A percentile compares a stretch with the other conserved stretches of the same genome.
phyloP scores from a whole-genome alignment of 2,888 invertebrate genomes.

The Frankliniella fusca region DNA sequence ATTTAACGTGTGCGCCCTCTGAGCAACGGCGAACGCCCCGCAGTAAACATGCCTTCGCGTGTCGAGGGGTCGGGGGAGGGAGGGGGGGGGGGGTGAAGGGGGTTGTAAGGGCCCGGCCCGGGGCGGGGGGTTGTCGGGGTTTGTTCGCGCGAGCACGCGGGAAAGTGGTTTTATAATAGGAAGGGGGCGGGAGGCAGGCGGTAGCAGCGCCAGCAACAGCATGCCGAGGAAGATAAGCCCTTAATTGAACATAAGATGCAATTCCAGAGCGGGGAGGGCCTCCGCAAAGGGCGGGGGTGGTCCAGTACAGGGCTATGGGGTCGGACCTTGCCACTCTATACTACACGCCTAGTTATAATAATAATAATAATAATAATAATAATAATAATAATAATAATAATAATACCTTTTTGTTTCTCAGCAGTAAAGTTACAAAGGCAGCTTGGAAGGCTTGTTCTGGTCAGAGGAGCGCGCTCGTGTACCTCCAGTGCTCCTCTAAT shows the following conservation, averaged over 20 bases:
- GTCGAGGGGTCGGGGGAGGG: neutral
- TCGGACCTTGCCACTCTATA: no score
- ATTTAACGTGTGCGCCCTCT: constrained; percentile 8
- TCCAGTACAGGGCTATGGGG: neutral
- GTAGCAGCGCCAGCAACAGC: neutral
- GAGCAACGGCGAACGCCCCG: neutral
- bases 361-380: no score
- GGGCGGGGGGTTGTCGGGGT: no score
- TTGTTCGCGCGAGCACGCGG: neutral
- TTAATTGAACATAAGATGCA: constrained; percentile 26
- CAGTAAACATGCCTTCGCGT: neutral
- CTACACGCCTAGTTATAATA: no score
- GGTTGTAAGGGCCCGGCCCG: no score
- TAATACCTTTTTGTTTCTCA: no score
- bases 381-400: no score
- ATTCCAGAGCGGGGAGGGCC: constrained; percentile 15
- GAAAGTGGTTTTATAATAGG: constrained; percentile 23
- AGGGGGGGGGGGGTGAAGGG: no score
- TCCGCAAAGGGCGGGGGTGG: neutral
- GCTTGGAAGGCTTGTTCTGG: no score
- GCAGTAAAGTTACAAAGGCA: no score
- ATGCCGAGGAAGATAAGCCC: constrained; percentile 17
- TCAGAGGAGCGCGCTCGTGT: no score
- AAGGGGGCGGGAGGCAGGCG: neutral
- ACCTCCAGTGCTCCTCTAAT: no score